Base-by-base conservation (phyloP, 1,140 invertebrate species). In the Tribolium castaneum region DNA sequence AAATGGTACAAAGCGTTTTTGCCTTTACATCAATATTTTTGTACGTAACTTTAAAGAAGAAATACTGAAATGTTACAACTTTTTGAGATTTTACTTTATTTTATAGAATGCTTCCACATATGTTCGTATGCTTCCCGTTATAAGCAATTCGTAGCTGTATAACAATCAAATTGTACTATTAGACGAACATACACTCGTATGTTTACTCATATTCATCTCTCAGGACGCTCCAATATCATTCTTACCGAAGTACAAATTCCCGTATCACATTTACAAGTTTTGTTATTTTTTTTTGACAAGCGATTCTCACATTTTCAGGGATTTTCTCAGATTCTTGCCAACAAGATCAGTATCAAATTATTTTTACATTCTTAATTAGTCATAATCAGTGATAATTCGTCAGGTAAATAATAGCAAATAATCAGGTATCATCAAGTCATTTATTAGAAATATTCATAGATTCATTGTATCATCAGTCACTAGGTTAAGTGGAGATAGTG, bases 1-100 rank as follows among this genome's bases (percentile, higher is more conserved):
- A 82, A 85, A 84, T 84, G 83, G 84, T 85, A 85, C 84, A 85
- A 85, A 83, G 75, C 83, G 82, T 82, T 85, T 85, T 84, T 84
- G 84, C 84, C 83, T 84, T 83, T 78, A 80, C 73, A 77, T 82
- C 76, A 82, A 84, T 83, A 84, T 83, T 84, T 85, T 85, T 85
- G 80, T 85, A 85, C 78, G 79, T 83, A 80, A 79, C 72, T 85
- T 84, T 82, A 82, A 81, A 52, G 62, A 72, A 30, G 66, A 70
- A 70, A 74, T 73, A 77, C 66, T 77, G 54, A 71, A 74, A 79
- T 81, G 70, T 80, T 82, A 77, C 71, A 77, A 78, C 70, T 78
- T 77, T 79, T 74, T 76, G 71, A 74, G 50, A 78, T 73, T 78
- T 62, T 62, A 77, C 76, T 70, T 80, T 76, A 75, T 80, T 83